A percentile compares a stretch with the other conserved stretches of the same genome.
These are phyloP conservation scores for Alentia gelatinosa DNA, from an alignment of 2,888 invertebrate genomes.

Conservation along the genomic window DNA sequence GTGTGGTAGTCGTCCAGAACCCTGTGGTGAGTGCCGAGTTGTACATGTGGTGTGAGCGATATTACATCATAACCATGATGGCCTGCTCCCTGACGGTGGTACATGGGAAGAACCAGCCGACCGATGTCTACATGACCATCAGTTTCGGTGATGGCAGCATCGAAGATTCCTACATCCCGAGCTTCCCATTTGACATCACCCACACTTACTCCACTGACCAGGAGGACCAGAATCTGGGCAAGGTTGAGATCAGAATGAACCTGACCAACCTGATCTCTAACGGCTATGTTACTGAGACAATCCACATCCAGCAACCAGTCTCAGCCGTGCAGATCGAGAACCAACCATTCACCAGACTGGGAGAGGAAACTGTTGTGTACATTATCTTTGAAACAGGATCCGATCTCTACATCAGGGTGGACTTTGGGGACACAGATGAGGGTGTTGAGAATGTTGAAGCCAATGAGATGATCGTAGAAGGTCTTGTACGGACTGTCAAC, in stretches of 20 bases:
- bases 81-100: neutral
- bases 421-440: neutral
- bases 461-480: neutral
- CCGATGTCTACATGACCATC: neutral
- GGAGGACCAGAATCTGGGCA: neutral
- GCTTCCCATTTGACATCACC: neutral
- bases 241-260: neutral
- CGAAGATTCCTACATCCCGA: neutral
- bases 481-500: no score
- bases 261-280: neutral
- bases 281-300: neutral
- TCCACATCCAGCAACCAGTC: neutral
- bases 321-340: neutral
- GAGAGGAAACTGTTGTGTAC: neutral
- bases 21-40: neutral
- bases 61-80: no score
- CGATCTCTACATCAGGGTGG: neutral
- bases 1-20: neutral
- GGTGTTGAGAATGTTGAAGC: neutral
- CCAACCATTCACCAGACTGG: neutral
- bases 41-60: no score
- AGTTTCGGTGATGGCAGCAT: neutral
- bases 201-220: neutral
- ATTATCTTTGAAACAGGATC: neutral
- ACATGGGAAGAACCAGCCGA: neutral